A percentile compares a stretch with the other conserved stretches of the same genome.
phyloP scores from a whole-genome alignment of 2,797 vertebrate species.

The Chloroceryle inda region DNA sequence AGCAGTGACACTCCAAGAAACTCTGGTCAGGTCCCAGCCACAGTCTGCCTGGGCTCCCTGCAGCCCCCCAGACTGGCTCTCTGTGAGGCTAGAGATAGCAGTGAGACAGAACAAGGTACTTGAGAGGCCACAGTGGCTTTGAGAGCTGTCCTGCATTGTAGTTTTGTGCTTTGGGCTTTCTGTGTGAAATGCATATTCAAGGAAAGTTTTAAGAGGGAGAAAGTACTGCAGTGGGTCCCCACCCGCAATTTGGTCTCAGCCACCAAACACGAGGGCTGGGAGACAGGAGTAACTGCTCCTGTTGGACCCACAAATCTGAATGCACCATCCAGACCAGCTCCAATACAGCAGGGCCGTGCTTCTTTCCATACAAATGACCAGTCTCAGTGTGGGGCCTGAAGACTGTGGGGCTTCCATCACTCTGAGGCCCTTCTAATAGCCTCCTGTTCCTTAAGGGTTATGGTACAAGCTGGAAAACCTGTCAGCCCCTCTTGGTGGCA shows the following conservation, averaged over 20 bases:
- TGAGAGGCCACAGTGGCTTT: not conserved
- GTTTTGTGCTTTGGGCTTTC: not conserved
- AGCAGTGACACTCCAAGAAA: not conserved
- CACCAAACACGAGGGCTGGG: not conserved
- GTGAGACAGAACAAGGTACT: not conserved
- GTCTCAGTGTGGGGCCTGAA: not conserved
- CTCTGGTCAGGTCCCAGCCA: not conserved
- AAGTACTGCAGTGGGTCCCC: not conserved
- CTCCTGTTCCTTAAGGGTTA: not conserved
- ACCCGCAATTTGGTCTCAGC: not conserved
- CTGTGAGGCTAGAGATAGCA: not conserved
- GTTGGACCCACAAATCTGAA: not conserved
- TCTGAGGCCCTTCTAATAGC: not conserved
- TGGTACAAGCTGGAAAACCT: not conserved
- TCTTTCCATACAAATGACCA: not conserved
- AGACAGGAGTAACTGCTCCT: not conserved
- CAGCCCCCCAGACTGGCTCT: not conserved
- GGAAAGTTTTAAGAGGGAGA: not conserved
- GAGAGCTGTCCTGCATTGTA: not conserved
- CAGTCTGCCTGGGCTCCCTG: not conserved
- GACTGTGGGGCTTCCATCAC: not conserved
- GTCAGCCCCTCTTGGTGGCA: not conserved
- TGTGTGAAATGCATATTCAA: not conserved
- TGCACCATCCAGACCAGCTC: not conserved
- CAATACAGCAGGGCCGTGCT: accelerated